Percentiles rank a stretch among this genome's conserved stretches.
phyloP scores from a whole-genome alignment of 2,888 invertebrate species.

The Esperia sulphurella region DNA sequence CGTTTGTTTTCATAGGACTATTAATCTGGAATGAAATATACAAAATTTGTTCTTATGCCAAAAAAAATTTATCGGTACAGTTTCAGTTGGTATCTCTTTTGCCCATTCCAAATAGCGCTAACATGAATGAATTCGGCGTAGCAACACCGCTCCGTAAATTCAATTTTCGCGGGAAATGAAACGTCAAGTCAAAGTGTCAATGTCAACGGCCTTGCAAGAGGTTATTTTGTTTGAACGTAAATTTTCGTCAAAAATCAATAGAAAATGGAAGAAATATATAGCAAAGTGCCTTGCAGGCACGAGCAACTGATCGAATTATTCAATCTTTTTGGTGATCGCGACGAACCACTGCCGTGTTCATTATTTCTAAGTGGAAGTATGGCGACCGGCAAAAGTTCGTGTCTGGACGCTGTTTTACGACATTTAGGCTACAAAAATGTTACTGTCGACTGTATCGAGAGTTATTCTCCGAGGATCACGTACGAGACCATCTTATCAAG shows the following conservation, averaged over 20 bases:
- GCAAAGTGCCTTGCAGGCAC: conserved; percentile 71
- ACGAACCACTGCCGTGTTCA: conserved; percentile 83
- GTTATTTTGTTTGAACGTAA: not conserved
- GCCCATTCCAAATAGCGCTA: too few species aligned
- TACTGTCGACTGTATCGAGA: conserved; percentile 89
- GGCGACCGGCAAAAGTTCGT: conserved; percentile 89
- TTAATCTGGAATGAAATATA: too few species aligned
- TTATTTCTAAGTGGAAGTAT: conserved; percentile 91
- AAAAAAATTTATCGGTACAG: too few species aligned
- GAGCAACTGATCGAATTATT: conserved; percentile 67
- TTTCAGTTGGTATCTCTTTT: too few species aligned
- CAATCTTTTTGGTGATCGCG: conserved; percentile 71
- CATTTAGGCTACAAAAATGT: conserved; percentile 80
- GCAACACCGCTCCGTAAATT: conserved; percentile 24
- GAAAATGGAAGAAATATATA: conserved; percentile 73
- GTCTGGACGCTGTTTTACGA: conserved; percentile 81
- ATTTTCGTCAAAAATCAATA: conserved; percentile 1
- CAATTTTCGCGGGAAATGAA: conserved; percentile 20
- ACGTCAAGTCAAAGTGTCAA: conserved; percentile 17
- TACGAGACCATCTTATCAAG: conserved; percentile 86
- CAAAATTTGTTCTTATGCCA: too few species aligned
- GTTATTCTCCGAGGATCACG: conserved; percentile 86
- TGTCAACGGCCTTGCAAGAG: conserved; percentile 2
- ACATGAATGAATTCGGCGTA: conserved; percentile 11
- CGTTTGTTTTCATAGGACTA: too few species aligned